These are phyloP conservation scores for Aleiodes alternator DNA, from an alignment of 2,888 invertebrate species.

Conservation along the genomic window DNA sequence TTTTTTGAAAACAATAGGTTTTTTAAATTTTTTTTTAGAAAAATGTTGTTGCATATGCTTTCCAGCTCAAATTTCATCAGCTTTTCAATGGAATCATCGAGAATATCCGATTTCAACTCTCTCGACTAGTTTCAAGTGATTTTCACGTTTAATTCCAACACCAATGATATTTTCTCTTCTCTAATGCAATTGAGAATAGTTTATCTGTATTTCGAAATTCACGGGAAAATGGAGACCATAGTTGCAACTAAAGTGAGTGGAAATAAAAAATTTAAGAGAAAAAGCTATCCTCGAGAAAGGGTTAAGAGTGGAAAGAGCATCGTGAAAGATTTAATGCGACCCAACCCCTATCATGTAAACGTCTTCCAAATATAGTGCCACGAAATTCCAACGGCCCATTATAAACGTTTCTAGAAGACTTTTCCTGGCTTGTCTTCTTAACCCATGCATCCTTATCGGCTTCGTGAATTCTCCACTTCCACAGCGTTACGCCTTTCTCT, in stretches of 20 bases:
- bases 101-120: no score
- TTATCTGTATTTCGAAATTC: neutral
- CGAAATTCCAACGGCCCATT: slow-evolving; percentile 55
- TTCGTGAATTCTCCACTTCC: slow-evolving; percentile 25
- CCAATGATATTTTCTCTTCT: no score
- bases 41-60: no score
- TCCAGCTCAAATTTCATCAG: no score
- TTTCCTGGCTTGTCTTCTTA: slow-evolving; percentile 48
- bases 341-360: slow-evolving; percentile 60
- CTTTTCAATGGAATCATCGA: no score
- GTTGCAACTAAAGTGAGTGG: neutral
- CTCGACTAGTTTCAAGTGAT: no score
- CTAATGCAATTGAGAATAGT: no score
- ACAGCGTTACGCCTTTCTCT: slow-evolving; percentile 32
- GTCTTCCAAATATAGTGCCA: slow-evolving; percentile 58
- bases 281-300: neutral
- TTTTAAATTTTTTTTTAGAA: no score
- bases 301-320: slow-evolving; percentile 12
- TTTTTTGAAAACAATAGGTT: no score
- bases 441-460: slow-evolving; percentile 34
- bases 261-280: neutral
- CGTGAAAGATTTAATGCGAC: slow-evolving; percentile 57
- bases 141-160: no score
- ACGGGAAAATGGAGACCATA: neutral
- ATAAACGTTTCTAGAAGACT: slow-evolving; percentile 53